Evolutionary conservation across 2,797 vertebrate species (phyloP).

Genomic region (Threskiornis aethiopicus): DNA sequence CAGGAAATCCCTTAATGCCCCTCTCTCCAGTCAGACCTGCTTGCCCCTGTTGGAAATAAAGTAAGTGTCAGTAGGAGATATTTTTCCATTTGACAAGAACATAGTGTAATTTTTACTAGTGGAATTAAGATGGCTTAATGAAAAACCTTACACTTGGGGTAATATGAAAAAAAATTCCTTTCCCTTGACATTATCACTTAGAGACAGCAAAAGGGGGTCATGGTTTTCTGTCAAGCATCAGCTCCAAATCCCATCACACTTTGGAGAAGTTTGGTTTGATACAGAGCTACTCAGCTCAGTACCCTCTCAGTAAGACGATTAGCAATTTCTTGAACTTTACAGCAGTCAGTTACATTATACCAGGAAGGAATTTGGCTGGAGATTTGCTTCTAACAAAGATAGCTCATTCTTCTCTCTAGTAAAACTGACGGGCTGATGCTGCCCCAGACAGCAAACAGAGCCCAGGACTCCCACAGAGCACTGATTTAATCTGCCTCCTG

Average conservation of each 20-base stretch:
- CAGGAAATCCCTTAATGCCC: conserved; percentile 73
- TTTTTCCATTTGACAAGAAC: conserved; percentile 43
- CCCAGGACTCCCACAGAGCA: background rate
- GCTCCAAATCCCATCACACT: conserved; percentile 40
- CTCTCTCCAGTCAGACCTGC: conserved; percentile 78
- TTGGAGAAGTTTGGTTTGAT: background rate
- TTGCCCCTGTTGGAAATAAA: conserved; percentile 77
- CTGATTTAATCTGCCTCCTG: background rate
- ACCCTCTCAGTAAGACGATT: conserved; percentile 1
- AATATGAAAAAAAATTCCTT: background rate
- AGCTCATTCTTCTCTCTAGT: background rate
- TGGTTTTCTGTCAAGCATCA: conserved; percentile 24
- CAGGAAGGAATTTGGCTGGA: conserved; percentile 28
- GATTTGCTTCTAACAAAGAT: background rate
- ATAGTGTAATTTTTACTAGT: conserved; percentile 11
- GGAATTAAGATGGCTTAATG: conserved; percentile 51
- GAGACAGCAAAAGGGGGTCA: conserved; percentile 39
- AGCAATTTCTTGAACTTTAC: conserved; percentile 7
- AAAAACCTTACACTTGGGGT: conserved; percentile 32
- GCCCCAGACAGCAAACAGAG: background rate
- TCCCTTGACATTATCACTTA: conserved; percentile 43
- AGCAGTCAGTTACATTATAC: conserved; percentile 18
- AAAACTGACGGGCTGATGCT: background rate
- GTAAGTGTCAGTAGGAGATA: conserved; percentile 40
- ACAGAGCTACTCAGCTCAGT: background rate